Conservation (phyloP, 2,888 invertebrate species). For the Augiades crinisus region DNA sequence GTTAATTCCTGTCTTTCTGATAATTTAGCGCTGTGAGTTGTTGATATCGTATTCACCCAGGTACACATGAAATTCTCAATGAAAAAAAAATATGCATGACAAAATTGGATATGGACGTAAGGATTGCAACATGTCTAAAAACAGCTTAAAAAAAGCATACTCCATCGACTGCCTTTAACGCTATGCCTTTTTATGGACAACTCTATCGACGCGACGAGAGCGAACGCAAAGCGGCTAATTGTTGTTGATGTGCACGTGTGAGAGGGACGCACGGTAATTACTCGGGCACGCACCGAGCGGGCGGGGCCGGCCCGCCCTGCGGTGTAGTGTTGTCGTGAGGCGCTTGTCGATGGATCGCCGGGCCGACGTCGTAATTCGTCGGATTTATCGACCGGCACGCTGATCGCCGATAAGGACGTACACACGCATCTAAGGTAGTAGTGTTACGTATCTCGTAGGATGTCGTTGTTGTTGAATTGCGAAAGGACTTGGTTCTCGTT, state of each 20-base stretch:
- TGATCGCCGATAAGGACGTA: conserved; percentile 4
- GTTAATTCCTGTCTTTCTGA: neutral
- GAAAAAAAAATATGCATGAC: no score
- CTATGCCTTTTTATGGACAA: neutral
- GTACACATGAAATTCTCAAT: no score
- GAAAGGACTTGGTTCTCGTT: no score
- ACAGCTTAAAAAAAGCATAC: no score
- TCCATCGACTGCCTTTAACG: neutral
- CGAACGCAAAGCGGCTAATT: conserved; percentile 1
- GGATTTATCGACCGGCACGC: conserved; percentile 15
- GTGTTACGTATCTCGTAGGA: no score
- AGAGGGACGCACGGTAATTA: conserved; percentile 43
- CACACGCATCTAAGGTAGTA: no score
- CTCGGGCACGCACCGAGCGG: conserved; percentile 45
- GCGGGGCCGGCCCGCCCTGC: conserved; percentile 42
- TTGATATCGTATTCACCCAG: neutral
- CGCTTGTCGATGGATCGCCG: conserved; percentile 54
- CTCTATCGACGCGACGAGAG: neutral
- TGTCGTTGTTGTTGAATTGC: no score
- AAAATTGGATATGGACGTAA: no score
- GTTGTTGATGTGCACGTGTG: conserved; percentile 13
- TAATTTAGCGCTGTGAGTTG: neutral
- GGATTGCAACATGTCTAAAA: no score
- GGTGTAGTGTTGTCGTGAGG: conserved; percentile 61
- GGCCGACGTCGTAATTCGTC: conserved; percentile 1